phyloP scores from a whole-genome alignment of 1,140 invertebrate genomes.

The Mycetomoellerius zeteki region DNA sequence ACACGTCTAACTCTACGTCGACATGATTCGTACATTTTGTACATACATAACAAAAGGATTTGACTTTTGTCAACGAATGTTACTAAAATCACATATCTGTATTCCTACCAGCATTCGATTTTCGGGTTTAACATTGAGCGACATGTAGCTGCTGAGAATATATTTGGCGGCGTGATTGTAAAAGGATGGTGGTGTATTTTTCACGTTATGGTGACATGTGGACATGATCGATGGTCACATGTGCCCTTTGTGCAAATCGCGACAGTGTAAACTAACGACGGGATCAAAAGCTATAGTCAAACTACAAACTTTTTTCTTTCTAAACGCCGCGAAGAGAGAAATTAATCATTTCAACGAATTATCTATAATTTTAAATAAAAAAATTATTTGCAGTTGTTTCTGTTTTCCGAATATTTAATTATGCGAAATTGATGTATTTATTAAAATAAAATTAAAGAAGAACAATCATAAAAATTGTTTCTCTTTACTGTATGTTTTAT shows the following conservation, averaged over 20 bases:
- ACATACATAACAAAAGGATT: background rate
- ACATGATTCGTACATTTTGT: no score
- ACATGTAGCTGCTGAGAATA: conserved; percentile 22
- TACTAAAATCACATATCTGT: background rate
- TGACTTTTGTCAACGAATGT: background rate
- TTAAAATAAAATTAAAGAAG: background rate
- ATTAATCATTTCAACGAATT: conserved; percentile 11
- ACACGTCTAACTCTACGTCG: no score
- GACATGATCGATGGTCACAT: conserved; percentile 70
- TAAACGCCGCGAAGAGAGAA: background rate
- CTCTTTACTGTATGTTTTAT: background rate
- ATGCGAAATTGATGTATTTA: background rate
- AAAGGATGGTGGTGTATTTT: conserved; percentile 65
- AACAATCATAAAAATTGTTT: background rate
- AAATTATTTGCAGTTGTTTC: background rate
- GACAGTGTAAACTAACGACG: conserved; percentile 25
- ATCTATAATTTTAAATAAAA: conserved; percentile 1
- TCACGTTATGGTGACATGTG: conserved; percentile 70
- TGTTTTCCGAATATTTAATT: background rate
- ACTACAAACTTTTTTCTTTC: background rate
- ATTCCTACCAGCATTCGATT: conserved; percentile 4
- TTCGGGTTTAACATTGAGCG: background rate
- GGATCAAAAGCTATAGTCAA: conserved; percentile 33
- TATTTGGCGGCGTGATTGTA: conserved; percentile 33
- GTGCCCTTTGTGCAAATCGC: conserved; percentile 41